These are phyloP conservation scores for Tretioscincus oriximinensis DNA, from an alignment of 2,113 vertebrate species.

Conservation along the genomic window DNA sequence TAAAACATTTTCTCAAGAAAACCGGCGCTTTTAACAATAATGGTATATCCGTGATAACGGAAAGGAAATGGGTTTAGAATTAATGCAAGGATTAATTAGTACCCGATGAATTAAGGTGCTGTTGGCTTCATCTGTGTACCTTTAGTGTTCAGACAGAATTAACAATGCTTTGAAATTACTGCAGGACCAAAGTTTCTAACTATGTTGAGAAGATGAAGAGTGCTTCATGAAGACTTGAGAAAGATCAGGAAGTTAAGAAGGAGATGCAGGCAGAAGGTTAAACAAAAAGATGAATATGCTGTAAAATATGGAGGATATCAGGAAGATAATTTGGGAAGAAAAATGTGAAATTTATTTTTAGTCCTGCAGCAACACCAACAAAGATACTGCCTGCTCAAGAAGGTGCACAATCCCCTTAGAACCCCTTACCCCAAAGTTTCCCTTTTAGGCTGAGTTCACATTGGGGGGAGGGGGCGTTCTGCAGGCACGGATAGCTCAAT, in stretches of 20 bases:
- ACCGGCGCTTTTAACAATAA: conserved; percentile 11
- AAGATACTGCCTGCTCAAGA: too few relatives aligned
- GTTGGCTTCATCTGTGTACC: background rate
- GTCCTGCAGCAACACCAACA: too few relatives aligned
- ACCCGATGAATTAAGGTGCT: too few relatives aligned
- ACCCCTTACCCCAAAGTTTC: too few relatives aligned
- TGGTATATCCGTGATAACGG: conserved; percentile 27
- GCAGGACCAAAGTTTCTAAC: background rate
- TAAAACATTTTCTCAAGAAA: conserved; percentile 23
- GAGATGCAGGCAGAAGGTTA: background rate
- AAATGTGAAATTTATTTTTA: background rate
- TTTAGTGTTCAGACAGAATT: background rate
- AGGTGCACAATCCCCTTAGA: too few relatives aligned
- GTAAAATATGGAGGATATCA: background rate
- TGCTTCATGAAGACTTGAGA: background rate
- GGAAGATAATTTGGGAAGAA: background rate
- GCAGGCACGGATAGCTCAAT: too few relatives aligned
- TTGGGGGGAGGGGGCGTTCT: too few relatives aligned
- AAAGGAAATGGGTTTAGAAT: background rate
- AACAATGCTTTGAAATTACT: background rate
- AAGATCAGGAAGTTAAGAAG: background rate
- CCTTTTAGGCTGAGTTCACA: too few relatives aligned
- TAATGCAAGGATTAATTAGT: background rate
- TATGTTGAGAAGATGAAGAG: background rate
- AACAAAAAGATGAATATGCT: background rate